Conservation (phyloP, 2,113 vertebrate species). For the Podocnemis expansa region DNA sequence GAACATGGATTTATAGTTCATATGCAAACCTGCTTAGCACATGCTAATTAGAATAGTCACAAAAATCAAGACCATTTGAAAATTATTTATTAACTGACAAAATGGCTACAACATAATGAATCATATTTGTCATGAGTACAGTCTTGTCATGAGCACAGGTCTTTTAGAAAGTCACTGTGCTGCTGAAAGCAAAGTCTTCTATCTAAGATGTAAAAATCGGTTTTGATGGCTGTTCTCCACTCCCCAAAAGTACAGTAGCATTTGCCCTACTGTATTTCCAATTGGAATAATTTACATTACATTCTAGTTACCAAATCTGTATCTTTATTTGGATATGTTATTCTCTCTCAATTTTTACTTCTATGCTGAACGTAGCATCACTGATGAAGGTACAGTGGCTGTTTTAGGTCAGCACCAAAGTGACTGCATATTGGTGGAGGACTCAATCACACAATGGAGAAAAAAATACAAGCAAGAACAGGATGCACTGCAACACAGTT, state of each 20-base stretch:
- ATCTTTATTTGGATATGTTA: background rate
- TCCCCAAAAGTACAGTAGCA: background rate
- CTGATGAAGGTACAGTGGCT: background rate
- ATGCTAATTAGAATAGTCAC: background rate
- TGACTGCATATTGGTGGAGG: background rate
- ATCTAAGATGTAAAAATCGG: background rate
- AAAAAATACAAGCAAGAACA: background rate
- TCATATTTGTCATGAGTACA: background rate
- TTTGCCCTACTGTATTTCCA: background rate
- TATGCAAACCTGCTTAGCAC: background rate
- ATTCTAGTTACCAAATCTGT: background rate
- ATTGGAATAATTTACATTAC: background rate
- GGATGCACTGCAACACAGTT: background rate
- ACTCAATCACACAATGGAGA: background rate
- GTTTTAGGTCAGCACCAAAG: fast-evolving
- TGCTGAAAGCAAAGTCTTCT: background rate
- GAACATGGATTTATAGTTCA: fast-evolving
- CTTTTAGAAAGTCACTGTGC: background rate
- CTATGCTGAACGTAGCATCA: background rate
- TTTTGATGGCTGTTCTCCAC: background rate
- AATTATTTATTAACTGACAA: background rate
- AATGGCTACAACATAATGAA: background rate
- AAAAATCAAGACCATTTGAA: background rate
- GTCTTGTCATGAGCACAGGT: no score
- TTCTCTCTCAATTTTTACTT: background rate